phyloP scores from a whole-genome alignment of 1,140 invertebrate genomes.

The Amyelois transitella region DNA sequence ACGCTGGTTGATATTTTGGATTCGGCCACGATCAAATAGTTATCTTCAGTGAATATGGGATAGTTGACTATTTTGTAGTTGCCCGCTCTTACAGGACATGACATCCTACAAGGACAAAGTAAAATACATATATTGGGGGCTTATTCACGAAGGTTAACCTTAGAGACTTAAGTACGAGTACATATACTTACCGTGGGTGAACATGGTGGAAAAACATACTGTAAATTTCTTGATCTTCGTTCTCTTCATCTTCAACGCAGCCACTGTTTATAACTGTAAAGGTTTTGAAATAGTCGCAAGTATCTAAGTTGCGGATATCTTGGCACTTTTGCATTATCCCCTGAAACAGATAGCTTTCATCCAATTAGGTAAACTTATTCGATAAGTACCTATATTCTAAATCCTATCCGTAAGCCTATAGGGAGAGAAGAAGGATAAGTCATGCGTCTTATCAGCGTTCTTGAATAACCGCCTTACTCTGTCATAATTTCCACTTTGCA shows the following conservation, averaged over 20 bases:
- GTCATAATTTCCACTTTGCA: too few relatives aligned
- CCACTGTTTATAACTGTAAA: constrained; percentile 18
- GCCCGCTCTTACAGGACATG: constrained; percentile 23
- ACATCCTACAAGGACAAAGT: constrained; percentile 14
- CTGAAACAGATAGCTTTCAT: constrained; percentile 13
- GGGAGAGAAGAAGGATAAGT: too few relatives aligned
- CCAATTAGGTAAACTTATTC: too few relatives aligned
- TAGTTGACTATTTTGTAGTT: constrained; percentile 19
- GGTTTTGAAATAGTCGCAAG: constrained; percentile 30
- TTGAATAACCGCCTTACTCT: too few relatives aligned
- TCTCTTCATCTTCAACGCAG: constrained; percentile 12
- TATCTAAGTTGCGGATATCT: constrained; percentile 32
- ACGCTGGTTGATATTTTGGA: constrained; percentile 34
- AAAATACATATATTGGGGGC: not conserved
- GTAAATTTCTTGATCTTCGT: constrained; percentile 13
- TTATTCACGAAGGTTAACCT: too few relatives aligned
- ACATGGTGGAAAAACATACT: constrained; percentile 24
- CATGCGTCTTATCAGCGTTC: too few relatives aligned
- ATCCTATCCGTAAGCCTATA: too few relatives aligned
- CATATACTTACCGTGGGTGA: constrained; percentile 18
- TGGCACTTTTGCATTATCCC: constrained; percentile 31
- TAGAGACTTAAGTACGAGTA: not conserved
- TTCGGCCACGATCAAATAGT: constrained; percentile 20
- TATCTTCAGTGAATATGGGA: constrained; percentile 23
- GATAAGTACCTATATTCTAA: too few relatives aligned